Evolutionary conservation across 2,113 vertebrate species (phyloP), one percentile per base, ranked within the genome.

Genomic region (Rissa tridactyla): DNA sequence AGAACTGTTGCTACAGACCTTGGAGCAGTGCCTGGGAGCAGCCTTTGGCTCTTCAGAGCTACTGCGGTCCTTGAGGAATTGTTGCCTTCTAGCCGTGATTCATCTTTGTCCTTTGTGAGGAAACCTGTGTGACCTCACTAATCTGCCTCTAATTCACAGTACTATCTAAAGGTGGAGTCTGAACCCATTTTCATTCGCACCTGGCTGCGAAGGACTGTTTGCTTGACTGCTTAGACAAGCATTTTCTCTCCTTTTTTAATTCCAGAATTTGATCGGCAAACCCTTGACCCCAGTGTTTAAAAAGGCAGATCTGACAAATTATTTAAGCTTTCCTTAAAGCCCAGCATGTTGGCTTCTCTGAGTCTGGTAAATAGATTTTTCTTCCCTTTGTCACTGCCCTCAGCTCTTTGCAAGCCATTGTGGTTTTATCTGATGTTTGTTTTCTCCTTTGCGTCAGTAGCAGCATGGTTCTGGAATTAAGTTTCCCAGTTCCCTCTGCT

Each of bases 401-500:
- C 32, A 29, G 89, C 76, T 82, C 66, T 68, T 54, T 20, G n/a
- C 5, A 30, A 89, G 82, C 72, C 32, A 7, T 58, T 57, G 75
- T 70, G 95, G 88, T 79, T 95, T 44, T 66, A 76, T 40, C 78
- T 13, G 84, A 15, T 93, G 73, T 96, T 96, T 97, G 84, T 95
- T 80, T 89, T 91, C 58, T 85, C 91, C 90, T 94, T 62, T 97
- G 87, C 92, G 92, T 97, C 97, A 97, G 65, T 11, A 87, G 52
- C 96, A 94, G 92, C 94, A 69, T 82, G 91, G 70, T 32, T 62
- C 88, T 97, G 94, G 94, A 96, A 86, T 96, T 87, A 87, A 78
- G 92, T 95, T 92, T 95, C 94, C 77, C 83, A 47, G 95, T 97
- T 97, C 96, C 95, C 95, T 96, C 94, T 97, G 94, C 96, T 97